Conservation (phyloP, 1,140 invertebrate species). For the Zophobas morio region DNA sequence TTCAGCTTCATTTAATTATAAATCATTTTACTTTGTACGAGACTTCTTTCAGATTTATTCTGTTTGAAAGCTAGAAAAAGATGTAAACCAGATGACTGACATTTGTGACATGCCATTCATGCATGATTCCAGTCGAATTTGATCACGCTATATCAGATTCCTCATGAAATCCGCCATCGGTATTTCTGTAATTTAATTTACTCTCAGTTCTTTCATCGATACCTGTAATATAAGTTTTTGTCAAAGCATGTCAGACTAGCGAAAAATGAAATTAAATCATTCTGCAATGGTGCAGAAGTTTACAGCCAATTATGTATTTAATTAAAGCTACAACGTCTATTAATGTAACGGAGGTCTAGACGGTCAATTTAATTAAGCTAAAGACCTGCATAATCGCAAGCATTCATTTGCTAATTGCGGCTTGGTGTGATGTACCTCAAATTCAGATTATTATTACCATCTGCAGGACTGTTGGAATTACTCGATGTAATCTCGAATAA, state of each 20-base stretch:
- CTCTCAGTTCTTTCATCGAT: neutral
- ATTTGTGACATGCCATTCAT: slow-evolving; percentile 10
- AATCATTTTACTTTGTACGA: too few relatives aligned
- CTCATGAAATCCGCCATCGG: neutral
- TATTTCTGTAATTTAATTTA: slow-evolving; percentile 12
- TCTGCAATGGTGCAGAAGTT: too few relatives aligned
- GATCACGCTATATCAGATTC: slow-evolving; percentile 6
- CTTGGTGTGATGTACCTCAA: slow-evolving; percentile 7
- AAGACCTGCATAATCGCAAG: slow-evolving; percentile 14
- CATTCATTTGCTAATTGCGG: slow-evolving; percentile 33
- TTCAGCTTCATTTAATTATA: too few relatives aligned
- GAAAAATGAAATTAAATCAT: slow-evolving; percentile 16
- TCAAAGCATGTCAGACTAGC: too few relatives aligned
- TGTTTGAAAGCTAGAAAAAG: too few relatives aligned
- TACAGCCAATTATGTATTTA: neutral
- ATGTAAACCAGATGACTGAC: too few relatives aligned
- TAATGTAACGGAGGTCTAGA: slow-evolving; percentile 10
- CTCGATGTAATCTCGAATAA: slow-evolving; percentile 22
- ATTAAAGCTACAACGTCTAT: neutral
- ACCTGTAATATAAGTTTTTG: too few relatives aligned
- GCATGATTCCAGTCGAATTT: neutral
- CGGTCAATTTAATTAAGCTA: slow-evolving; percentile 15
- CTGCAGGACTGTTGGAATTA: neutral
- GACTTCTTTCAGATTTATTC: too few relatives aligned
- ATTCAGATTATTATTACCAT: slow-evolving; percentile 1